Evolutionary conservation across 2,797 vertebrate genomes (phyloP), one percentile per base, ranked within the genome.

Genomic region (Brachymystax lenok): DNA sequence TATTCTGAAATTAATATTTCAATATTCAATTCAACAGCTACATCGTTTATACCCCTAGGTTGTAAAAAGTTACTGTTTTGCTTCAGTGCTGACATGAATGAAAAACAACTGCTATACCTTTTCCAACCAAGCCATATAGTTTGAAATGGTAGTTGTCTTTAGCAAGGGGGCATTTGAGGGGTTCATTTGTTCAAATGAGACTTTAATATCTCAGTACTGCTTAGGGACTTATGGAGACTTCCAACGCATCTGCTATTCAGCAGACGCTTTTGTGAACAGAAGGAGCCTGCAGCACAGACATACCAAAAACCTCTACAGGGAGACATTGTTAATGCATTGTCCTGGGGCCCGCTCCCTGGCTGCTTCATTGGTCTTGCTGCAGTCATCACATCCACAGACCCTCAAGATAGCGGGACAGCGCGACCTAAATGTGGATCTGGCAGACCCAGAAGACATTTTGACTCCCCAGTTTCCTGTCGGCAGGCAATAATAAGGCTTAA

Each of bases 331-430:
- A 50, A 70, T 27, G 19, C 52, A 7, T 30, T 59, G 68, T 50
- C 35, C 24, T 46, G 28, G 13, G 69, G 75, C 14, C 17, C 69
- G 3, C 1, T 12, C 17, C 13, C 59, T 69, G 72, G 68, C 73
- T 40, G 69, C 51, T 50, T 78, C 17, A 54, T 68, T 76, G 50
- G 66, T 63, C 64, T 27, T 77, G 59, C 67, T 74, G 70, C 61
- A 67, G 63, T 69, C 61, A 74, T 63, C 71, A 70, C 24, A 28
- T 74, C 10, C 12, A 27, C 35, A 69, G 56, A 74, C 46, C 71
- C 50, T 28, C 17, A 21, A n/a, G 74, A 40, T 35, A 16, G 28
- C 16, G n/a, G 64, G 40, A 14, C 28, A 33, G 17, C 24, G 14
- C 19, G 5, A 64, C 52, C 72, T 30, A 21, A 51, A 51, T 52